Conservation (phyloP, 2,113 vertebrate genomes). For the Dasypus novemcinctus region DNA sequence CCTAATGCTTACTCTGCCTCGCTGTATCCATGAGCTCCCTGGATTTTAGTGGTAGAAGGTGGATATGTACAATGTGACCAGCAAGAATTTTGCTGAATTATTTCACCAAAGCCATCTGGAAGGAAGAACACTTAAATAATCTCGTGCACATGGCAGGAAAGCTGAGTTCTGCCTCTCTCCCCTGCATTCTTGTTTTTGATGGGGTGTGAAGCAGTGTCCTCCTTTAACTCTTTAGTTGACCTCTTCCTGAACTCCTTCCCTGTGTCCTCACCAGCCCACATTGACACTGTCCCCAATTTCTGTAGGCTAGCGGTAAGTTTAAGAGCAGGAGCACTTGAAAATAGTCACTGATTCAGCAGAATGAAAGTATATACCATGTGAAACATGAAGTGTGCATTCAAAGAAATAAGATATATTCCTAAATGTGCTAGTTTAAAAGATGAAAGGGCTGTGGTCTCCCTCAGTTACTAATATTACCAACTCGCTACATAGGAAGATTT, state of each 20-base stretch:
- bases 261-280: neutral
- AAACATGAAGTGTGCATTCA: neutral
- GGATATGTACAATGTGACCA: neutral
- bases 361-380: neutral
- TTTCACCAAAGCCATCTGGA: neutral
- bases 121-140: too few relatives aligned
- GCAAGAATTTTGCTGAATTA: neutral
- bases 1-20: neutral
- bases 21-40: neutral
- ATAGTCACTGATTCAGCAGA: neutral
- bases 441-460: neutral
- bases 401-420: neutral
- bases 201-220: neutral
- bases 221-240: neutral
- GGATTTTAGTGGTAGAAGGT: neutral
- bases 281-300: neutral
- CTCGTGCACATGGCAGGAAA: neutral
- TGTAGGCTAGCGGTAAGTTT: neutral
- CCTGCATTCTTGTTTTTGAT: neutral
- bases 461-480: neutral
- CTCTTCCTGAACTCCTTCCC: neutral
- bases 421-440: neutral
- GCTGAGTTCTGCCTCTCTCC: neutral
- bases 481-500: neutral
- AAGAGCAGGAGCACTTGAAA: neutral